Base-by-base conservation (phyloP, 2,888 invertebrate species). In the Suillia variegata region DNA sequence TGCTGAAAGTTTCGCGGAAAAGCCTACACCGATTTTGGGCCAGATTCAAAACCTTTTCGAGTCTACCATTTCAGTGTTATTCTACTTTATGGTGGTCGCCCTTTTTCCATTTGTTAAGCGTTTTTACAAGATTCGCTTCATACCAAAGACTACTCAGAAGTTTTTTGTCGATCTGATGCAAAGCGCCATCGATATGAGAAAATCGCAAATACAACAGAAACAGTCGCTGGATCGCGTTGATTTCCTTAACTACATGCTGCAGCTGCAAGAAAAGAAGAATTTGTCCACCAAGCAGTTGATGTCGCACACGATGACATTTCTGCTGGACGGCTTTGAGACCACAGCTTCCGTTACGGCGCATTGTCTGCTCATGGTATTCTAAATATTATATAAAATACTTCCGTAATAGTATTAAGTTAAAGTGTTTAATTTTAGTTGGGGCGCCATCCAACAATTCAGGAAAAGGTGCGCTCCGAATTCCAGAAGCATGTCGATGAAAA, bases 121-220 rank as follows among this genome's bases (percentile, higher is more conserved):
- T 0, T 12, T 78, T 1, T 63, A 65, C n/a, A 77, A 72, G n/a
- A 20, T 68, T 0, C 69, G 70, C 3, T 69, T 79, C 38, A 51
- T 81, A 0, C 64, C 70, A 0, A 84, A 79, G 0, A 86, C 85
- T 1, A 94, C 95, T 72, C 94, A 76, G 22, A 8, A 34, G 0
- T 80, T 75, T 53, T 81, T 80, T 22, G 48, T 64, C 0, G 59
- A 66, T 2, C 59, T 80, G 0, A 71, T 78, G 76, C 58, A 66
- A 12, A 67, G 59, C 17, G 76, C 80, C 0, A 56, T 79, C 6
- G 63, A 75, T 22, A 54, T 74, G 1, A 70, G 81, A 0, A 66
- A 69, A 2, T 22, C 51, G 0, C 66, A 75, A 18, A n/a, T n/a
- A n/a, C n/a, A n/a, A n/a, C n/a, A n/a, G n/a, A 51, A 59, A 24